A percentile compares a stretch with the other conserved stretches of the same genome.
phyloP scores from a whole-genome alignment of 2,888 invertebrate species.

The Catocala fraxini region DNA sequence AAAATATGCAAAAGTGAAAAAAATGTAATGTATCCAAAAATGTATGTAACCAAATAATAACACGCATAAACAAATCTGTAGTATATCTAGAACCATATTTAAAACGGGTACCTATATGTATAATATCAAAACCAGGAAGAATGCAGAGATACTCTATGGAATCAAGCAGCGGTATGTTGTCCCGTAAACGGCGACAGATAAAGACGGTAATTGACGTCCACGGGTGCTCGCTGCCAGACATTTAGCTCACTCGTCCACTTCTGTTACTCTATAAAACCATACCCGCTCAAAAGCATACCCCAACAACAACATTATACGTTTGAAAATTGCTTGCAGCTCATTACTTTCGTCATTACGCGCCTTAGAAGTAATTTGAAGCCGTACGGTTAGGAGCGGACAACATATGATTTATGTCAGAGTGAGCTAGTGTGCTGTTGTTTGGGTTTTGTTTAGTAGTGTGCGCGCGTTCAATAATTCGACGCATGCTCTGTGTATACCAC shows the following conservation, averaged over 20 bases:
- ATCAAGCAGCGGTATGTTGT: constrained; percentile 48
- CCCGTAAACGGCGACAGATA: constrained; percentile 67
- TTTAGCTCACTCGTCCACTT: constrained; percentile 76
- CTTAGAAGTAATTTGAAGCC: constrained; percentile 79
- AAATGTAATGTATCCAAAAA: no score
- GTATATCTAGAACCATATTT: constrained; percentile 15
- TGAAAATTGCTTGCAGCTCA: constrained; percentile 42
- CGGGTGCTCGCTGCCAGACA: constrained; percentile 69
- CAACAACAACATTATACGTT: constrained; percentile 36
- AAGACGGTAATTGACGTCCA: constrained; percentile 79
- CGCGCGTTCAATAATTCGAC: constrained; percentile 78
- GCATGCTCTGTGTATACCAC: constrained; percentile 76
- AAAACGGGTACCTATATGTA: constrained; percentile 1
- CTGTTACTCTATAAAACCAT: constrained; percentile 50
- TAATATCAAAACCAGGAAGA: constrained; percentile 37
- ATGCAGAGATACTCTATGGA: constrained; percentile 43
- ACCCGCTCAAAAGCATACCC: constrained; percentile 46
- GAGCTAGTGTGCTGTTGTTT: constrained; percentile 50
- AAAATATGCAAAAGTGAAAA: no score
- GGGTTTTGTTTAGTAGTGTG: constrained; percentile 48
- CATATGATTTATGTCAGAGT: constrained; percentile 80
- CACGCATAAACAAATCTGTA: constrained; percentile 1
- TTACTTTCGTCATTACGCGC: constrained; percentile 78
- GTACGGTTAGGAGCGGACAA: constrained; percentile 78
- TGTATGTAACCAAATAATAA: no score